Evolutionary conservation across 1,140 invertebrate species (phyloP).

Genomic region (Nymphalis io): DNA sequence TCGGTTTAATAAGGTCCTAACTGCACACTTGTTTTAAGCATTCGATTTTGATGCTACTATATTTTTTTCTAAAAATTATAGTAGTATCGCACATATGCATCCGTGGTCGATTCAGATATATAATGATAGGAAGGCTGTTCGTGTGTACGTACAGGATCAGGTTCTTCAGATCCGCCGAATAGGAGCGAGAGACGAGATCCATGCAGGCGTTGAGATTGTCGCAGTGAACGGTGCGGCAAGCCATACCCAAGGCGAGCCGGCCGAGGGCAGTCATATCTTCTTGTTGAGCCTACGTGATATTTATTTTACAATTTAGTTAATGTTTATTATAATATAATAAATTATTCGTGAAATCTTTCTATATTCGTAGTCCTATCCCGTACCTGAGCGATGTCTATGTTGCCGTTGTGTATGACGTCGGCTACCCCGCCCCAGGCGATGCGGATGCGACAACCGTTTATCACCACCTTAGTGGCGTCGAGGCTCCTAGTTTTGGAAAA

Average conservation of each 20-base stretch:
- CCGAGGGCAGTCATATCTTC: slow-evolving; percentile 96
- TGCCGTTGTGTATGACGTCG: slow-evolving; percentile 52
- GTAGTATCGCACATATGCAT: no score
- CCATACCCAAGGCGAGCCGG: slow-evolving; percentile 94
- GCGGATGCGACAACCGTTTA: slow-evolving; percentile 86
- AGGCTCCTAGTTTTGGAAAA: slow-evolving; percentile 82
- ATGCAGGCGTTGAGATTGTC: slow-evolving; percentile 93
- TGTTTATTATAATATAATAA: no score
- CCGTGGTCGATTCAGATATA: no score
- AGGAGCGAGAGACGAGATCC: slow-evolving; percentile 93
- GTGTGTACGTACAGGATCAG: slow-evolving; percentile 90
- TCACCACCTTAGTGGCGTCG: slow-evolving; percentile 95
- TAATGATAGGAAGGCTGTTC: no score
- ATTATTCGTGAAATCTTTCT: no score
- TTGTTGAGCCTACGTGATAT: slow-evolving; percentile 81
- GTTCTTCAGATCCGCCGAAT: slow-evolving; percentile 96
- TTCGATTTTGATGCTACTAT: no score
- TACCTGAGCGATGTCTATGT: slow-evolving; percentile 61
- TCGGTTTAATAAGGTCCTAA: no score
- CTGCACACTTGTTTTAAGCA: no score
- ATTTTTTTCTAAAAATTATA: no score
- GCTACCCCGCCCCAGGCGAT: slow-evolving; percentile 70
- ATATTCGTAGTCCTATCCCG: background rate
- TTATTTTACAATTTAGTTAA: background rate
- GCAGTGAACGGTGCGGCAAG: slow-evolving; percentile 93